Base-by-base conservation (phyloP, 2,888 invertebrate genomes). In the Chloroclystis v-ata region DNA sequence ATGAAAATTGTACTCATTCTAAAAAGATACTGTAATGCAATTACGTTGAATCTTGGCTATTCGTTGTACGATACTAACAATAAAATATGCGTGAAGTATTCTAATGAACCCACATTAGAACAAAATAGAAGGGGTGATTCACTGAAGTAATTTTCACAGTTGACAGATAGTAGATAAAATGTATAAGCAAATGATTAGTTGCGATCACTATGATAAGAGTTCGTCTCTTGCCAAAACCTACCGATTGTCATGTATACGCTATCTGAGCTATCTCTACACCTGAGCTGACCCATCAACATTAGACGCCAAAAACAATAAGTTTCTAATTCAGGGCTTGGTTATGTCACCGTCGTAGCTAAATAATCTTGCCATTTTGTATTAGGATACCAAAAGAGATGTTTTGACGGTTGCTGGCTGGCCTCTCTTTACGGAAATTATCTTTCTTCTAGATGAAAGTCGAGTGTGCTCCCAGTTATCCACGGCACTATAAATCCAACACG, bases 171-270 rank as follows among this genome's bases (percentile, higher is more conserved):
- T 42, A 39, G 20, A 42, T 50, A 44, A 37, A 38, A 45, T 44
- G 42, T 12, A 35, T 41, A 51, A 49, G 39, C 56, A 54, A 47
- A 54, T 59, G 56, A 56, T 52, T 45, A 61, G 50, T 43, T 54
- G 55, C 52, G 64, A 69, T 70, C 63, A 59, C 55, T 55, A 43
- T 61, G 72, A 69, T 69, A 67, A 67, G 57, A 63, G 51, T 51
- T 49, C 48, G 33, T 42, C 54, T 54, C 60, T 59, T 74, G 77
- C 77, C 75, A 77, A 75, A 59, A 70, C 63, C 63, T 63, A 56
- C 56, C 65, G 60, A 72, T 71, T 71, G 72, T 73, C 62, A 69
- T 72, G 67, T 69, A 63, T 68, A 66, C 67, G 47, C 49, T 45
- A 52, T 47, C 52, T 54, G 61, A 68, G n/a, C n/a, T 72, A 67